phyloP scores from a whole-genome alignment of 2,888 invertebrate genomes.

The Chalcosyrphus nemorum region DNA sequence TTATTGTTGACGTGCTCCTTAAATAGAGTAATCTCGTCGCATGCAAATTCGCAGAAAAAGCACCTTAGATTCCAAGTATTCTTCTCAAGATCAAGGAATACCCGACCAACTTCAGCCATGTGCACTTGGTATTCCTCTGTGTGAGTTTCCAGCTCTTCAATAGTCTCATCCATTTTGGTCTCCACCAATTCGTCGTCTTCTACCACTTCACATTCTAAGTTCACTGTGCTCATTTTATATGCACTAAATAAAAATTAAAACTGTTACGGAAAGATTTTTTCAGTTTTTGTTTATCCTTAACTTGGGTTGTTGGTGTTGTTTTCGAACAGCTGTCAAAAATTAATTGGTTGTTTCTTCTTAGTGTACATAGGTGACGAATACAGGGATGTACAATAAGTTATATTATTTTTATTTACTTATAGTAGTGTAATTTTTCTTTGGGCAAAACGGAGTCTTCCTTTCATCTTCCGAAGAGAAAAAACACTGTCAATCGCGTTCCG shows the following conservation, averaged over 20 bases:
- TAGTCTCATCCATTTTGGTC: slow-evolving; percentile 18
- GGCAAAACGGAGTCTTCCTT: no score
- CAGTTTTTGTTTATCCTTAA: slow-evolving; percentile 2
- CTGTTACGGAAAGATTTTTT: no score
- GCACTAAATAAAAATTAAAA: no score
- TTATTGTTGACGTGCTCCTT: slow-evolving; percentile 9
- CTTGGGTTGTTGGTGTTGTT: no score
- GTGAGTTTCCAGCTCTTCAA: background rate
- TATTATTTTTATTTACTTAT: no score
- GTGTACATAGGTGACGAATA: background rate
- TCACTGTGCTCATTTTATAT: slow-evolving; percentile 18
- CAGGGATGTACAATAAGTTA: background rate
- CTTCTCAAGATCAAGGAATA: slow-evolving; percentile 33
- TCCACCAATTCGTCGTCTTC: slow-evolving; percentile 3
- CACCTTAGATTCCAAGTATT: slow-evolving; percentile 30
- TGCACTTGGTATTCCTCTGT: background rate
- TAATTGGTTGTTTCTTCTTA: background rate
- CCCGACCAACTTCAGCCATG: slow-evolving; percentile 33
- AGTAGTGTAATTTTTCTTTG: no score
- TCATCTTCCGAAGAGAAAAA: no score
- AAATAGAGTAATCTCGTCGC: slow-evolving; percentile 12
- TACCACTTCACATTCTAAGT: slow-evolving; percentile 22
- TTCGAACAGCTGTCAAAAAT: background rate
- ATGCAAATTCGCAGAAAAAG: slow-evolving; percentile 31
- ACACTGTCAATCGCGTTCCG: no score